Evolutionary conservation across 2,888 invertebrate genomes (phyloP).

Genomic region (Drosophila testacea): DNA sequence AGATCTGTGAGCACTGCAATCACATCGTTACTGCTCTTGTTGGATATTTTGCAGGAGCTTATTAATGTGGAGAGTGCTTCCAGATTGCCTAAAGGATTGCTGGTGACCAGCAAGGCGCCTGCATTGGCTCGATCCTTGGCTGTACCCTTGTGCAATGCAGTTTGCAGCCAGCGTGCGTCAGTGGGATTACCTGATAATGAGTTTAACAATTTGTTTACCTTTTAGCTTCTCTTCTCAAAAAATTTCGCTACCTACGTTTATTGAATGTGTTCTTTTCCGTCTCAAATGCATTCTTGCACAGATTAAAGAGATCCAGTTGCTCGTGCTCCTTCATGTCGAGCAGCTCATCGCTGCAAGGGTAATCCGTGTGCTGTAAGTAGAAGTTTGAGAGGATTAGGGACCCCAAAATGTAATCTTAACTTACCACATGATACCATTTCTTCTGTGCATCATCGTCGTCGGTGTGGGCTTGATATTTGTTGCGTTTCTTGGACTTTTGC

Average conservation of each 20-base stretch:
- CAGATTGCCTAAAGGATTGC: conserved; percentile 84
- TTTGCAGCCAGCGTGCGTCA: conserved; percentile 84
- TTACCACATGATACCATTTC: conserved; percentile 84
- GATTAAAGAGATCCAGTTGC: conserved; percentile 80
- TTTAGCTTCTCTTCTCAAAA: background rate
- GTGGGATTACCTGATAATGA: conserved; percentile 81
- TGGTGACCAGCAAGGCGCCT: conserved; percentile 84
- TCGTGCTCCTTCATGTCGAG: conserved; percentile 84
- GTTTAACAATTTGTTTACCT: too few species aligned
- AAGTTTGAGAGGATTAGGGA: background rate
- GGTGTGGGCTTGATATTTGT: conserved; percentile 50
- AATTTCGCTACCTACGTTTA: conserved; percentile 73
- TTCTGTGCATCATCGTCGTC: conserved; percentile 71
- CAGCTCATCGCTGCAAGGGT: conserved; percentile 77
- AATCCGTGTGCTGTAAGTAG: conserved; percentile 76
- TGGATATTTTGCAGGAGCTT: conserved; percentile 83
- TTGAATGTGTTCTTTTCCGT: conserved; percentile 72
- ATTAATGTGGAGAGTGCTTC: conserved; percentile 82
- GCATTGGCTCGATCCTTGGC: conserved; percentile 85
- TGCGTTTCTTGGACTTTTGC: conserved; percentile 46
- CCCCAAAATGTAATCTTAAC: conserved; percentile 22
- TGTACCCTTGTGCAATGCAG: conserved; percentile 85
- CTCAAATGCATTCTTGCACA: conserved; percentile 82
- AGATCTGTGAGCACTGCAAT: conserved; percentile 82
- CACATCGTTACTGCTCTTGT: conserved; percentile 84